Conservation (phyloP, 2,113 vertebrate species). For the Cromileptes altivelis region DNA sequence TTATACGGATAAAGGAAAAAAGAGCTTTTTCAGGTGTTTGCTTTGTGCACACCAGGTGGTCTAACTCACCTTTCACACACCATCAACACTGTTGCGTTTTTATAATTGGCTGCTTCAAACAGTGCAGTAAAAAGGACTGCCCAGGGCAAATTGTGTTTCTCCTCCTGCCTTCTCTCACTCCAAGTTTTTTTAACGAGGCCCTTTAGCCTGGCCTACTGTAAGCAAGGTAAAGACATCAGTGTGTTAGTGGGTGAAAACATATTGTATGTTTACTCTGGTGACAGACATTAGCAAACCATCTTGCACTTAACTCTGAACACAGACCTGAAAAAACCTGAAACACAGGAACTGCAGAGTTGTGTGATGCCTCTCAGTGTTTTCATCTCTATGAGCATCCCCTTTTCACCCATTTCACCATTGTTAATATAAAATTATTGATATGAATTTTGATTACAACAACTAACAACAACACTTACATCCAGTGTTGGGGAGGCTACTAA, state of each 20-base stretch:
- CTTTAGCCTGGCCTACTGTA: slow-evolving; percentile 23
- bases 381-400: neutral
- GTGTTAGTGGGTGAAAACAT: neutral
- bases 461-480: neutral
- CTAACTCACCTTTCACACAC: slow-evolving; percentile 49
- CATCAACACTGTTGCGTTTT: slow-evolving; percentile 44
- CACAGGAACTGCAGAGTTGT: too few species aligned
- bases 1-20: slow-evolving; percentile 7
- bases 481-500: too few species aligned
- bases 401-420: too few species aligned
- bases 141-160: slow-evolving; percentile 51
- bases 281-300: slow-evolving; percentile 25
- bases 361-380: neutral
- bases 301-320: slow-evolving; percentile 1
- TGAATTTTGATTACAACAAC: neutral
- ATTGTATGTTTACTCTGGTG: neutral
- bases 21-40: slow-evolving; percentile 27
- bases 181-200: slow-evolving; percentile 57
- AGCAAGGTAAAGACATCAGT: slow-evolving; percentile 16
- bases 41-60: slow-evolving; percentile 46
- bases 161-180: slow-evolving; percentile 45
- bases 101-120: slow-evolving; percentile 66
- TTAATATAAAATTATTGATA: neutral
- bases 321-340: neutral
- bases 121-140: slow-evolving; percentile 41